Evolutionary conservation across 2,888 invertebrate species (phyloP), one percentile per base, ranked within the genome.

Genomic region (Epirrhoe alternata): DNA sequence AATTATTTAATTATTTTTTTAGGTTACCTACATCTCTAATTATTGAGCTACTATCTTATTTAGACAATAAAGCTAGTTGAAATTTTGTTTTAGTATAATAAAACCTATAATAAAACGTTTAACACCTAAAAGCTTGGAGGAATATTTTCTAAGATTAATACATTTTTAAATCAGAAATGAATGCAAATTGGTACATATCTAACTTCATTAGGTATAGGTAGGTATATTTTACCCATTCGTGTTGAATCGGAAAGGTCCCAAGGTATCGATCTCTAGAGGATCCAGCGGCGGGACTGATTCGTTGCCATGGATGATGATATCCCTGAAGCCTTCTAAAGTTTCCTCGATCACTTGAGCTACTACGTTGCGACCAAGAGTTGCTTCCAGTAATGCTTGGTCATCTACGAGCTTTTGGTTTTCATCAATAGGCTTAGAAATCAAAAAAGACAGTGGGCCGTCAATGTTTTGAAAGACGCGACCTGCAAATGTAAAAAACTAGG

Each of bases 221-320:
- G 10, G 7, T 38, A 10, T 38, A 10, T 45, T 80, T 52, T 77
- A 85, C 86, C 83, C 82, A 47, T 72, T 58, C 5, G 73, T 51
- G 30, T 66, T 57, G 12, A 71, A 71, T 8, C 74, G 60, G 49
- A 77, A 75, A 31, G 86, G 86, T 60, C 86, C 86, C 35, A 82
- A 57, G 2, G 61, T 58, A 2, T 77, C 71, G 6, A 86, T 47
- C 0, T 67, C 70, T 4, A 85, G 64, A 0, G 86, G 86, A 64
- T 87, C 87, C 12, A 87, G 66, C 0, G 83, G 81, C 0, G 86
- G 86, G 0, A 85, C 0, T 6, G 66, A 66, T 3, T 82, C 86
- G 55, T 79, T 85, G n/a, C 87, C 87, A 60, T 85, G 77, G 57
- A 86, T 74, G 3, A 88, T 73, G 2, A 81, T 67, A 50, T 84